phyloP scores from a whole-genome alignment of 92 coral and sea anemone species.

The Umimayanthus kanabou region DNA sequence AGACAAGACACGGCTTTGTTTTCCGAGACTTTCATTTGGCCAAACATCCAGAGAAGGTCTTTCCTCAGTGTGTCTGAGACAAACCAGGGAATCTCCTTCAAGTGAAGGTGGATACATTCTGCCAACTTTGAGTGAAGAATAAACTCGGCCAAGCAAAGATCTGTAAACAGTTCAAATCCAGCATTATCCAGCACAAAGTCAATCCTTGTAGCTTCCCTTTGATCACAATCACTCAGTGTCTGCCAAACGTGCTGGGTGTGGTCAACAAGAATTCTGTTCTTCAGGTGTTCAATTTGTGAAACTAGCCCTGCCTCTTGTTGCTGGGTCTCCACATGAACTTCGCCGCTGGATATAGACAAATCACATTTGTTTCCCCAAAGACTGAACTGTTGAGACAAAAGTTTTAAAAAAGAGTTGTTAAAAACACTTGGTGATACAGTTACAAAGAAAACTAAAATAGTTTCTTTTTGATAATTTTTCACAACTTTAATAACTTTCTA shows the following conservation, averaged over 20 bases:
- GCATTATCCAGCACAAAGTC: constrained; percentile 98
- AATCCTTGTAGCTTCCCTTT: constrained; percentile 56
- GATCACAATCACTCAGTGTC: constrained; percentile 43
- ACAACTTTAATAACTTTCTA: not conserved
- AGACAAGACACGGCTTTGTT: constrained; percentile 65
- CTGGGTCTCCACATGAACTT: constrained; percentile 51
- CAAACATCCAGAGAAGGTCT: constrained; percentile 78
- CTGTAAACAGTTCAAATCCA: constrained; percentile 95
- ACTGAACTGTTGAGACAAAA: constrained; percentile 65
- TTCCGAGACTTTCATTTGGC: constrained; percentile 65
- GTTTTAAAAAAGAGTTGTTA: not conserved
- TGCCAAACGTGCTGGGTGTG: constrained; percentile 74
- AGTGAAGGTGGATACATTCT: constrained; percentile 71
- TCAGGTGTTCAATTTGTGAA: constrained; percentile 68
- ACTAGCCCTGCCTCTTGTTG: constrained; percentile 64
- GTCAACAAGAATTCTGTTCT: constrained; percentile 81
- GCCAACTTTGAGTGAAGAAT: constrained; percentile 74
- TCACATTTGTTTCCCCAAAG: constrained; percentile 99
- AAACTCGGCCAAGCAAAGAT: constrained; percentile 92
- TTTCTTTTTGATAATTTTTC: not conserved
- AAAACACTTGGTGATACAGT: not conserved
- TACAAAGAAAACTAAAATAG: not conserved
- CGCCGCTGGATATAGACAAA: constrained; percentile 93
- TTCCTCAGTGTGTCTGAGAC: constrained; percentile 85
- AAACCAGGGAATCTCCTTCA: constrained; percentile 96